Evolutionary conservation across 1,140 invertebrate genomes (phyloP), one percentile per base, ranked within the genome.

Genomic region (Cephus cinctus): DNA sequence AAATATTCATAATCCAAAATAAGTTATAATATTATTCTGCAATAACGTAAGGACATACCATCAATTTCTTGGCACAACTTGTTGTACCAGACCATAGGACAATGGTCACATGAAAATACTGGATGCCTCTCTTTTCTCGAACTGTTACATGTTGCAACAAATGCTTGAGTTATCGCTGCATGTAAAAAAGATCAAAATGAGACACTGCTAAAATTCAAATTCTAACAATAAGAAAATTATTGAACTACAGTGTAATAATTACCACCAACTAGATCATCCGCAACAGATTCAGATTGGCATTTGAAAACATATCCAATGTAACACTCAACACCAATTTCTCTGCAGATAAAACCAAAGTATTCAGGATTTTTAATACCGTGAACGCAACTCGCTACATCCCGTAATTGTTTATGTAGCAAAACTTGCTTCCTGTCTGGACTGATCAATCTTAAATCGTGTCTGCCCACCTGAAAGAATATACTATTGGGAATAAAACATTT

Each of bases 81-180:
- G 65, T 94, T 90, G 62, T 90, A 94, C 90, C 94, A 96, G n/a
- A 94, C 80, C 86, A 96, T 91, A 2, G 95, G 95, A 69, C 94
- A 98, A 62, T 93, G 88, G 42, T 96, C 92, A 78, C 86, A 94
- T 0, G 83, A 85, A 50, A 76, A 67, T 36, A 75, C 68, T 25
- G 67, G 51, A 80, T 80, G 54, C 18, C 70, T 71, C 44, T 82
- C 77, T 67, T 76, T 78, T 12, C 78, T 69, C 2, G 57, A 49
- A 73, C 69, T 56, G 82, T 86, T 41, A 78, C 80, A 50, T 69
- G 86, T 78, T 0, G 84, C 83, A 4, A 83, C 75, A 57, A 92
- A 92, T 0, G 92, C 90, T 72, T 92, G 89, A 31, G 84, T 90
- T 49, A 97, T 87, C 1, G 91, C 90, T 87, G 25, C 25, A 27